Percentiles rank a stretch among this genome's conserved stretches.
Evolutionary conservation across 2,113 vertebrate species (phyloP).

Genomic region (Sclerurus mexicanus): DNA sequence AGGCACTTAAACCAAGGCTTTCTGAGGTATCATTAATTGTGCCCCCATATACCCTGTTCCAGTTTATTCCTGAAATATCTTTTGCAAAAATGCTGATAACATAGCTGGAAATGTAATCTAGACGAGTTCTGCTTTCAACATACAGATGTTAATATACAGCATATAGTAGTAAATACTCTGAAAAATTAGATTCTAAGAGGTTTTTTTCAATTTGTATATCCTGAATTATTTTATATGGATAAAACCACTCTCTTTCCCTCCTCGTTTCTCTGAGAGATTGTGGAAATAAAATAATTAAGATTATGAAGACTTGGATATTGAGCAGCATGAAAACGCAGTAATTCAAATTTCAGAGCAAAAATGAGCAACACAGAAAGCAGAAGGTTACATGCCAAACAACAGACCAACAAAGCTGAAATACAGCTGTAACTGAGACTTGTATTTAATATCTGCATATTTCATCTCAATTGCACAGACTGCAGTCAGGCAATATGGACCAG

Average conservation of each 20-base stretch:
- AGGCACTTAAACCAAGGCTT: not conserved
- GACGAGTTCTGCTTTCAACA: not conserved
- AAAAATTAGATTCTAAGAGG: not conserved
- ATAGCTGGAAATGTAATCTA: not conserved
- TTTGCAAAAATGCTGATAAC: slow-evolving; percentile 19
- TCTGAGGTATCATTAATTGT: slow-evolving; percentile 8
- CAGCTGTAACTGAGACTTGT: not conserved
- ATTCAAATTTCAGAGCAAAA: not conserved
- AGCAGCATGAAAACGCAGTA: not conserved
- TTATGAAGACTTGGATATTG: not conserved
- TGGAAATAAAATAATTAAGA: not conserved
- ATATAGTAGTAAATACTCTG: not conserved
- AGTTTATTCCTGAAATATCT: not conserved
- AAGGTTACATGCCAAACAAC: not conserved
- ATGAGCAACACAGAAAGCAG: not conserved
- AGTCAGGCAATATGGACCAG: not conserved
- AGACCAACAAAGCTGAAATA: not conserved
- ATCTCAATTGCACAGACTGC: not conserved
- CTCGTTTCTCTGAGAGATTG: not conserved
- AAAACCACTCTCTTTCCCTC: not conserved
- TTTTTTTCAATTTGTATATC: not conserved
- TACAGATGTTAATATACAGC: not conserved
- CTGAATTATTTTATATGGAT: not conserved
- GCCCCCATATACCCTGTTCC: not conserved
- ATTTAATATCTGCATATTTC: not conserved